Evolutionary conservation across 2,888 invertebrate species (phyloP).

Genomic region (Mesopsocus fuscifrons): DNA sequence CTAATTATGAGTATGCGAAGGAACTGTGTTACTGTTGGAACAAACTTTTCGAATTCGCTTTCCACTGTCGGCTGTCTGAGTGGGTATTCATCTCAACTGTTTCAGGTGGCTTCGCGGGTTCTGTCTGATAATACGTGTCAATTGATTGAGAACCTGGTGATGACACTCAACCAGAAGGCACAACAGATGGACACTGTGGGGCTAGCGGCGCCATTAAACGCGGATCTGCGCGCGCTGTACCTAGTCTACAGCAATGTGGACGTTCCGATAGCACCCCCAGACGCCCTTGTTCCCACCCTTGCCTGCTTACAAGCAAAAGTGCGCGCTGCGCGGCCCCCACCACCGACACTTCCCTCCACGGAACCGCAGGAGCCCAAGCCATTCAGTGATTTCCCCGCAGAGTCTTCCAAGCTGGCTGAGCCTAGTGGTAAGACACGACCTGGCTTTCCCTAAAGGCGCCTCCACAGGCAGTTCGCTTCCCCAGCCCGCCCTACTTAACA

Average conservation of each 20-base stretch:
- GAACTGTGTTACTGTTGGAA: too few species aligned
- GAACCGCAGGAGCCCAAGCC: slow-evolving; percentile 8
- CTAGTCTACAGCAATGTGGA: slow-evolving; percentile 31
- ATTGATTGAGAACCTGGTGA: slow-evolving; percentile 39
- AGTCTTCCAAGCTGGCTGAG: too few species aligned
- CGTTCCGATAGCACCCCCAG: slow-evolving; percentile 23
- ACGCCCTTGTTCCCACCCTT: slow-evolving; percentile 22
- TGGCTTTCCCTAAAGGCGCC: too few species aligned
- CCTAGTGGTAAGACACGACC: too few species aligned
- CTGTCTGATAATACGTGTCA: slow-evolving; percentile 37
- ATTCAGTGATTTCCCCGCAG: background rate
- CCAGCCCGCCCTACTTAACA: too few species aligned
- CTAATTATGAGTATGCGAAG: too few species aligned
- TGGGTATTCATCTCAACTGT: slow-evolving; percentile 12
- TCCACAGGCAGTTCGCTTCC: background rate
- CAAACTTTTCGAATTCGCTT: too few species aligned
- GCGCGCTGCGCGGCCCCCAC: slow-evolving; percentile 21
- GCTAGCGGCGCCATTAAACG: slow-evolving; percentile 30
- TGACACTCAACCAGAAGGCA: slow-evolving; percentile 33
- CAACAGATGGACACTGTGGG: slow-evolving; percentile 30
- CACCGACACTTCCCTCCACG: too few species aligned
- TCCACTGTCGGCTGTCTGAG: background rate
- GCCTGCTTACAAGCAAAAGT: slow-evolving; percentile 23
- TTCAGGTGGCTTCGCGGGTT: slow-evolving; percentile 37
- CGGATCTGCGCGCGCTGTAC: slow-evolving; percentile 36